These are phyloP conservation scores for Carpatolechia fugitivella DNA, from an alignment of 2,888 invertebrate genomes.

Conservation along the genomic window DNA sequence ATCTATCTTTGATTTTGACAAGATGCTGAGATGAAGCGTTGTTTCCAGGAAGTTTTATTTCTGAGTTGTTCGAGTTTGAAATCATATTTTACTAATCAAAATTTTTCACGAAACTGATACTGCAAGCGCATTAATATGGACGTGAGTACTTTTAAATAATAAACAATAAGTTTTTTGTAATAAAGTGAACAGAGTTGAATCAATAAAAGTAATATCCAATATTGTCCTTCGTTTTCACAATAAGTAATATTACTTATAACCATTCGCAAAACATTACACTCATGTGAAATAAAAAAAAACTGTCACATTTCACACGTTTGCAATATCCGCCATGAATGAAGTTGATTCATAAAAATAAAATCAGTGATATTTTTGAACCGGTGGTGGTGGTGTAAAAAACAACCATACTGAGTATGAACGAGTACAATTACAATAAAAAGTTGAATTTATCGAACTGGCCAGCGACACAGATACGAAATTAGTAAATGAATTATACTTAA, in stretches of 20 bases:
- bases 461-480: constrained; percentile 42
- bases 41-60: constrained; percentile 18
- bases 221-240: too few species aligned
- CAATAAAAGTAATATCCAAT: too few species aligned
- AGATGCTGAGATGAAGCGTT: constrained; percentile 32
- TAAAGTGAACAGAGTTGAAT: too few species aligned
- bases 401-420: constrained; percentile 5
- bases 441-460: constrained; percentile 9
- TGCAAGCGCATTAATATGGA: too few species aligned
- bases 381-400: neutral
- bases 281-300: neutral
- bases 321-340: constrained; percentile 13
- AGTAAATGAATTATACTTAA: constrained; percentile 60
- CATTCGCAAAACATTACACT: too few species aligned
- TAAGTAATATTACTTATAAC: too few species aligned
- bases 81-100: neutral
- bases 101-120: too few species aligned
- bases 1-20: constrained; percentile 52
- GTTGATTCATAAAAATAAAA: constrained; percentile 12
- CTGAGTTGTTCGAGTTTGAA: too few species aligned
- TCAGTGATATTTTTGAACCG: neutral
- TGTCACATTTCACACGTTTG: neutral
- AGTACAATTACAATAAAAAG: constrained; percentile 14
- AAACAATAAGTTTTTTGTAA: too few species aligned
- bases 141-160: too few species aligned